Conservation (phyloP, 1,140 invertebrate genomes). For the Lordiphosa collinella region DNA sequence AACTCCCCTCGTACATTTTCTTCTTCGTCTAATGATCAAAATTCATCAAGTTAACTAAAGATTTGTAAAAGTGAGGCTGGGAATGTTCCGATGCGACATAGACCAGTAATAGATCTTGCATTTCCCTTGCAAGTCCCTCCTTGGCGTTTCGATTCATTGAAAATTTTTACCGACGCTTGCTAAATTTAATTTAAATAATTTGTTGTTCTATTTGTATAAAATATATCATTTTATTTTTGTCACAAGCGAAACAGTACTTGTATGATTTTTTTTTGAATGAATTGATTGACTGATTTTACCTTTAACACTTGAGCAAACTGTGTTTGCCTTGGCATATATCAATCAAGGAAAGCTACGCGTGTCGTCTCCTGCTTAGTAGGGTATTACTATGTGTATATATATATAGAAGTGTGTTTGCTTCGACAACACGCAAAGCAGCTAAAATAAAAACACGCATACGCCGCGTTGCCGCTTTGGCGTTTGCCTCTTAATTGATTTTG, state of each 20-base stretch:
- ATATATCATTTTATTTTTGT: background rate
- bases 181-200: conserved; percentile 7
- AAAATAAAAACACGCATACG: conserved; percentile 27
- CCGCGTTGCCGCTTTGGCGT: conserved; percentile 20
- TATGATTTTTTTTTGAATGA: background rate
- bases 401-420: background rate
- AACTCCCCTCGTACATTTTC: no score
- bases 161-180: background rate
- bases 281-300: conserved; percentile 29
- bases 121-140: no score
- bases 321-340: background rate
- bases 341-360: conserved; percentile 5
- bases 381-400: conserved; percentile 15
- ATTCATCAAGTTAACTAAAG: no score
- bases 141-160: conserved; percentile 15
- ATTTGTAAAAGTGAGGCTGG: no score
- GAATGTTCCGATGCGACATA: no score
- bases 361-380: conserved; percentile 12
- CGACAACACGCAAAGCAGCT: background rate
- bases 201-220: conserved; percentile 12
- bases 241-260: background rate
- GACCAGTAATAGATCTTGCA: no score
- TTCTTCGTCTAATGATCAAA: no score
- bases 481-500: conserved; percentile 40
- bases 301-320: conserved; percentile 13